phyloP scores from a whole-genome alignment of 2,113 vertebrate species.

The Trinectes maculatus region DNA sequence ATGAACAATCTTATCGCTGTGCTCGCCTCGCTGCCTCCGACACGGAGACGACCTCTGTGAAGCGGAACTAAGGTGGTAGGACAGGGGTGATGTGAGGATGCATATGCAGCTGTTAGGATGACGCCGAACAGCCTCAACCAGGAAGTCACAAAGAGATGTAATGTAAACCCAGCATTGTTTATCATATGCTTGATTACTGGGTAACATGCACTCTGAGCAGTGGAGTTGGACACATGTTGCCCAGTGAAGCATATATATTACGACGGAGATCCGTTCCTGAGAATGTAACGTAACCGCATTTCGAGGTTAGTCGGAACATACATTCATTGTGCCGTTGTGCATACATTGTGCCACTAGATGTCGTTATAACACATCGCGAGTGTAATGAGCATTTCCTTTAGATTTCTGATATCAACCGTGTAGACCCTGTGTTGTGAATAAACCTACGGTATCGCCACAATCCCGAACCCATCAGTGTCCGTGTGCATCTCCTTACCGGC shows the following conservation, averaged over 20 bases:
- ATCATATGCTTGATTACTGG: slow-evolving; percentile 2
- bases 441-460: too few relatives aligned
- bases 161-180: slow-evolving; percentile 2
- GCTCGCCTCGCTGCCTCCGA: slow-evolving; percentile 24
- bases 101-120: neutral
- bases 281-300: too few relatives aligned
- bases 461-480: too few relatives aligned
- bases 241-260: neutral
- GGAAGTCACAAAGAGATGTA: slow-evolving; percentile 1
- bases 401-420: too few relatives aligned
- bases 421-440: too few relatives aligned
- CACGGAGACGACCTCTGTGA: slow-evolving; percentile 29
- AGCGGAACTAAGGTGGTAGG: slow-evolving; percentile 35
- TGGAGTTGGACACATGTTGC: slow-evolving; percentile 2
- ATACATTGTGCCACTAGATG: too few relatives aligned
- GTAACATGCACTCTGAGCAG: slow-evolving; percentile 17
- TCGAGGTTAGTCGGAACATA: too few relatives aligned
- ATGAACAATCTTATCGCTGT: slow-evolving; percentile 47
- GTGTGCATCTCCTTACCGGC: too few relatives aligned
- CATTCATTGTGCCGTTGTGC: too few relatives aligned
- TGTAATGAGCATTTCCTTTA: too few relatives aligned
- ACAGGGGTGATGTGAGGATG: slow-evolving; percentile 15
- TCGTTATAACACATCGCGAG: too few relatives aligned
- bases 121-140: neutral
- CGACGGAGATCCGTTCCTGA: too few relatives aligned